Percentiles rank a stretch among this genome's conserved stretches.
Conservation (phyloP, 2,797 vertebrate species). For the Serranus cabrilla region DNA sequence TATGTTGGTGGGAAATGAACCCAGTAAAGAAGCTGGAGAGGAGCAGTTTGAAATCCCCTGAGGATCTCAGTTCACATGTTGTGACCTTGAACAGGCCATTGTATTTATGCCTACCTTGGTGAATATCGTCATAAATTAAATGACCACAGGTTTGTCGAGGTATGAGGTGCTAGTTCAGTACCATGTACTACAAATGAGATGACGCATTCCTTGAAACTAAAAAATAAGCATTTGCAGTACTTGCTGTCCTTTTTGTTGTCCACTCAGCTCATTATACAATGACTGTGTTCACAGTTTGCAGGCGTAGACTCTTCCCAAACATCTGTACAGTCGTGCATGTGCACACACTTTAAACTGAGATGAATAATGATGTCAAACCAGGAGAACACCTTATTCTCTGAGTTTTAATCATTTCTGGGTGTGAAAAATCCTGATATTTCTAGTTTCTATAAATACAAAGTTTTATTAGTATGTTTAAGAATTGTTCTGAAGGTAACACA, state of each 20-base stretch:
- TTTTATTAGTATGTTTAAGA: not conserved
- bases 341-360: conserved; percentile 10
- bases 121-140: not conserved
- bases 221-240: not conserved
- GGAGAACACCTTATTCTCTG: conserved; percentile 9
- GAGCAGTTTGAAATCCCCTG: conserved; percentile 20
- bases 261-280: conserved; percentile 16
- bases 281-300: not conserved
- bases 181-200: not conserved
- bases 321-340: not conserved
- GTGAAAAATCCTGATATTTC: conserved; percentile 4
- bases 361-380: conserved; percentile 37
- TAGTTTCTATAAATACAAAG: not conserved
- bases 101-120: not conserved
- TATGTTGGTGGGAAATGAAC: conserved; percentile 62
- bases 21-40: conserved; percentile 28
- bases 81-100: conserved; percentile 42
- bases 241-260: not conserved
- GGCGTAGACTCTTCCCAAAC: conserved; percentile 14
- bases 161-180: not conserved
- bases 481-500: not conserved
- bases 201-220: not conserved
- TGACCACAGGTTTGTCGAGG: not conserved
- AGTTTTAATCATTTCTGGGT: conserved; percentile 26
- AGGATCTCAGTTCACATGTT: conserved; percentile 14